Base-by-base conservation (phyloP, 2,888 invertebrate species). In the Aphidius colemani region DNA sequence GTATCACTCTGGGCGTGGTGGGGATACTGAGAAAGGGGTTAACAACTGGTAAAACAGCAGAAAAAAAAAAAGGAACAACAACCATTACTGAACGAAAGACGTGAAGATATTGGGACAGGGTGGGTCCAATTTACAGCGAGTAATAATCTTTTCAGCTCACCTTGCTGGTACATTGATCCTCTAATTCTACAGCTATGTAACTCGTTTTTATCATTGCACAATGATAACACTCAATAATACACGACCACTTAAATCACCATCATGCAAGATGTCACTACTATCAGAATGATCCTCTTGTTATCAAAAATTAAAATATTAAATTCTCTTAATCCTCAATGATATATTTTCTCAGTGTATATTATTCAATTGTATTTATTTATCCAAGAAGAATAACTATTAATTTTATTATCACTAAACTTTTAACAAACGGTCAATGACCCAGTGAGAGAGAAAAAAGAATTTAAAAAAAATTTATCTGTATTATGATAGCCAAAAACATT, bases 151-250 rank as follows among this genome's bases (percentile, higher is more conserved):
- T 48, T 7, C 11, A 48, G 71, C 74, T 72, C 72, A 81, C 81
- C 81, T 79, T 78, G 71, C 68, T 80, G 80, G 81, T 82, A 81
- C 81, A 81, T 82, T 78, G 77, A 75, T 79, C 75, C 77, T 74
- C 72, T 71, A 73, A 72, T 70, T 69, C 72, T 70, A 73, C 72
- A 66, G 73, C 67, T 65, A 68, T 66, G 66, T 66, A 67, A 69
- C 69, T 41, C 48, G 49, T 73, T 69, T 74, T 72, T 79, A 72
- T 77, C 81, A 80, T 80, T 77, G 78, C 80, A 81, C 79, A 77
- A 72, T 66, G 67, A 75, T 76, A 68, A 70, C 73, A 75, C 74
- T 57, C 40, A 46, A 7, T 9, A 51, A 59, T 41, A 59, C 51
- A 41, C 41, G 43, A 59, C 44, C 77, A 77, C 75, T 74, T 68